Evolutionary conservation across 2,888 invertebrate species (phyloP).

Genomic region (Heteromurus nitidus): DNA sequence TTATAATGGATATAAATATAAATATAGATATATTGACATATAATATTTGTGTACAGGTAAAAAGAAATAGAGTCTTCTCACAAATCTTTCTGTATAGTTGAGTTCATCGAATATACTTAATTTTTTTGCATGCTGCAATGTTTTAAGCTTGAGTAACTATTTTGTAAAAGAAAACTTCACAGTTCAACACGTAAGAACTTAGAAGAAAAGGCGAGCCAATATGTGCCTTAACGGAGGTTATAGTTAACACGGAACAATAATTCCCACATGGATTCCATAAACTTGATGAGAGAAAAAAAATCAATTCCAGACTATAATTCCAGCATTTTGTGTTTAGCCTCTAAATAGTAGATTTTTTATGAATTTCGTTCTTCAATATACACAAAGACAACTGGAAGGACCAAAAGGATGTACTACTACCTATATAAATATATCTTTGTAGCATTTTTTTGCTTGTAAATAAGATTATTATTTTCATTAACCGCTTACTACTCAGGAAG

Average conservation of each 20-base stretch:
- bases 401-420: constrained; percentile 5
- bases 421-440: constrained; percentile 5
- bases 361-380: no score
- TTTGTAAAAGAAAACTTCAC: constrained; percentile 8
- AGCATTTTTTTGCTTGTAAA: constrained; percentile 37
- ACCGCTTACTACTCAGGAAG: constrained; percentile 64
- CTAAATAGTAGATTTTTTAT: not conserved
- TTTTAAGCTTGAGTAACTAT: not conserved
- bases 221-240: constrained; percentile 6
- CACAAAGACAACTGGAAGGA: not conserved
- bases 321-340: constrained; percentile 5
- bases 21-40: constrained; percentile 8
- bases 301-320: constrained; percentile 15
- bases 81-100: constrained; percentile 39
- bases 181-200: not conserved
- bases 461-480: constrained; percentile 63
- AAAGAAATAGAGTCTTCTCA: constrained; percentile 50
- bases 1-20: not conserved
- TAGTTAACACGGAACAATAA: not conserved
- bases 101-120: constrained; percentile 37
- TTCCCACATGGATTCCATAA: not conserved
- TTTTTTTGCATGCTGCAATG: not conserved
- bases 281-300: not conserved
- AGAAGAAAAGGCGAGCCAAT: constrained; percentile 5
- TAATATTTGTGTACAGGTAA: constrained; percentile 7